phyloP scores from a whole-genome alignment of 2,888 invertebrate genomes.

The Drosophila kokeensis region DNA sequence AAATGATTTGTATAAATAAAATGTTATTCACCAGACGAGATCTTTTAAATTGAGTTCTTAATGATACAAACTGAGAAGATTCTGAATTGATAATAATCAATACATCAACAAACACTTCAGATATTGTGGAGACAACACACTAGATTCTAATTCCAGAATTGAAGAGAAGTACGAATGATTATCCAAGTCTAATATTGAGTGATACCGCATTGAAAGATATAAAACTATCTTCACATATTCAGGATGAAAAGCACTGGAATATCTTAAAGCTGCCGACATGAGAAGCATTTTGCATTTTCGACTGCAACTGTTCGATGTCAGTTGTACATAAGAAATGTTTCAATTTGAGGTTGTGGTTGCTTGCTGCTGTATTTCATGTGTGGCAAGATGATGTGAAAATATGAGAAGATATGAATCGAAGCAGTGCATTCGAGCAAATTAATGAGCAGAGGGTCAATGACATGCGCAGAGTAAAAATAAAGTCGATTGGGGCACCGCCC shows the following conservation, averaged over 20 bases:
- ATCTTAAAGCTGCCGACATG: background rate
- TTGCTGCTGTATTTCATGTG: background rate
- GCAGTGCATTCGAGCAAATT: background rate
- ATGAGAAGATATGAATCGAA: background rate
- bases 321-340: background rate
- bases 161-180: background rate
- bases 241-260: too few relatives aligned
- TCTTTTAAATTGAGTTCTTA: background rate
- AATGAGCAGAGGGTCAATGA: background rate
- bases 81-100: background rate
- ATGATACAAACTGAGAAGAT: background rate
- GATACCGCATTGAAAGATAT: background rate
- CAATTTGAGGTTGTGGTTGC: background rate
- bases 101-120: too few relatives aligned
- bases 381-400: background rate
- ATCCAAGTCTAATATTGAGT: background rate
- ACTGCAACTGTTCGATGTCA: background rate
- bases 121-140: background rate
- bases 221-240: background rate
- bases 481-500: background rate
- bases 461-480: background rate
- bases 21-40: background rate
- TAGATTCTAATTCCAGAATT: background rate
- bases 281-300: background rate
- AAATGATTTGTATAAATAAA: background rate